These are phyloP conservation scores for Anoplius nigerrimus DNA, from an alignment of 2,888 invertebrate genomes.

Conservation along the genomic window DNA sequence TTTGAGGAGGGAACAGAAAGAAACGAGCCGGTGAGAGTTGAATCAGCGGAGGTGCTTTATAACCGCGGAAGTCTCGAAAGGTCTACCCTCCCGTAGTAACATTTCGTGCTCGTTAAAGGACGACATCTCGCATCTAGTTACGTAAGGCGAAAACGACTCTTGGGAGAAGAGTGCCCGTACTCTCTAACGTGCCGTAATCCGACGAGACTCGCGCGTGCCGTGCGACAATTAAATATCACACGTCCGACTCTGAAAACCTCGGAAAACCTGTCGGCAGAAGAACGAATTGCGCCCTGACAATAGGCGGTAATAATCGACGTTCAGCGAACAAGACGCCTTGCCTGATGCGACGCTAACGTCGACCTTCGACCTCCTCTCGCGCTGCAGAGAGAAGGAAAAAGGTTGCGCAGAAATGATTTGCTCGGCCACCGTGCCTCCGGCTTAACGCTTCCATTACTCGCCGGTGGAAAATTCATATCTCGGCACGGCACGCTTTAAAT, in stretches of 20 bases:
- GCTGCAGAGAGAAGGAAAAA: neutral
- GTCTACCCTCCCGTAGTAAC: neutral
- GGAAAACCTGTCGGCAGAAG: too few species aligned
- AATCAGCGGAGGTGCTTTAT: neutral
- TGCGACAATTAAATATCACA: too few species aligned
- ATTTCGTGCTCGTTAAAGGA: constrained; percentile 6
- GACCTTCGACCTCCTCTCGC: too few species aligned
- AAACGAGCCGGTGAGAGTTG: too few species aligned
- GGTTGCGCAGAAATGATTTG: constrained; percentile 1
- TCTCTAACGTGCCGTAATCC: neutral
- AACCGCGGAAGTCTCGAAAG: constrained; percentile 18
- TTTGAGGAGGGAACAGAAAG: constrained; percentile 10
- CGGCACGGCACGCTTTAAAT: neutral
- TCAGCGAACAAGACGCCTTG: too few species aligned
- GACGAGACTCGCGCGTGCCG: too few species aligned
- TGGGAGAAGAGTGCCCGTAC: too few species aligned
- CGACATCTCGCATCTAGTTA: neutral
- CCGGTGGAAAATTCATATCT: neutral
- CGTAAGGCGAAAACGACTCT: neutral
- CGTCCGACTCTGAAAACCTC: too few species aligned
- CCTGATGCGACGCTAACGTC: constrained; percentile 20
- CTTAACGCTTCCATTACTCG: constrained; percentile 12
- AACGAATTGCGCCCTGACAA: too few species aligned
- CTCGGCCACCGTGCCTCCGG: neutral
- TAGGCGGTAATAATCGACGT: too few species aligned